Evolutionary conservation across 1,140 invertebrate species (phyloP).

Genomic region (Drosophila punjabiensis): DNA sequence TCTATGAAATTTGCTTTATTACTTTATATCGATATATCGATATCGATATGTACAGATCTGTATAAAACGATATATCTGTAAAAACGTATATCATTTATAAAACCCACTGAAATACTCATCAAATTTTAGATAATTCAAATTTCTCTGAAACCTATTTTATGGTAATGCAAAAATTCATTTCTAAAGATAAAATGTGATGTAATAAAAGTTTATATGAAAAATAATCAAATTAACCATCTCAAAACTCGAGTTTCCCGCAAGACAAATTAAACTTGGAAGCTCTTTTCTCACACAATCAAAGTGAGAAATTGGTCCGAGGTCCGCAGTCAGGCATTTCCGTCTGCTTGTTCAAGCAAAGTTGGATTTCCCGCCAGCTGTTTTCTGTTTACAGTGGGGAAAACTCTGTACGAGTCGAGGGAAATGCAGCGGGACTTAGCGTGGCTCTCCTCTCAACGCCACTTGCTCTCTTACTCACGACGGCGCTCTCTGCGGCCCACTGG

Average conservation of each 20-base stretch:
- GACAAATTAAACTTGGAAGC: conserved; percentile 11
- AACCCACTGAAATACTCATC: too few relatives aligned
- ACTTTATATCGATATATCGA: too few relatives aligned
- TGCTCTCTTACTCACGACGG: neutral
- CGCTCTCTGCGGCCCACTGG: conserved; percentile 8
- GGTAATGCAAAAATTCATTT: too few relatives aligned
- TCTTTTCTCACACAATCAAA: neutral
- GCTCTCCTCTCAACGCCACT: neutral
- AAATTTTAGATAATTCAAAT: too few relatives aligned
- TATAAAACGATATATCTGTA: too few relatives aligned
- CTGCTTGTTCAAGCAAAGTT: neutral
- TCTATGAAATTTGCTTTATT: too few relatives aligned
- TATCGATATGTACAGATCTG: too few relatives aligned
- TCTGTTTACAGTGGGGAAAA: conserved; percentile 64
- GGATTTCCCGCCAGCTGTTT: conserved; percentile 65
- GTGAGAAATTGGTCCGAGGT: conserved; percentile 12
- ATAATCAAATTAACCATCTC: neutral
- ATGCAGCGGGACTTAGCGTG: neutral
- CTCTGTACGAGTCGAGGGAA: conserved; percentile 12
- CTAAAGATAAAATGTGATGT: too few relatives aligned
- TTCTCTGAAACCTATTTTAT: too few relatives aligned
- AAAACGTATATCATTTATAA: too few relatives aligned
- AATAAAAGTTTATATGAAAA: neutral
- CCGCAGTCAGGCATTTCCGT: conserved; percentile 14
- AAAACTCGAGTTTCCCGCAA: neutral